Percentiles rank a stretch among this genome's conserved stretches.
Evolutionary conservation across 2,888 invertebrate species (phyloP).

Genomic region (Cordilura impudica): DNA sequence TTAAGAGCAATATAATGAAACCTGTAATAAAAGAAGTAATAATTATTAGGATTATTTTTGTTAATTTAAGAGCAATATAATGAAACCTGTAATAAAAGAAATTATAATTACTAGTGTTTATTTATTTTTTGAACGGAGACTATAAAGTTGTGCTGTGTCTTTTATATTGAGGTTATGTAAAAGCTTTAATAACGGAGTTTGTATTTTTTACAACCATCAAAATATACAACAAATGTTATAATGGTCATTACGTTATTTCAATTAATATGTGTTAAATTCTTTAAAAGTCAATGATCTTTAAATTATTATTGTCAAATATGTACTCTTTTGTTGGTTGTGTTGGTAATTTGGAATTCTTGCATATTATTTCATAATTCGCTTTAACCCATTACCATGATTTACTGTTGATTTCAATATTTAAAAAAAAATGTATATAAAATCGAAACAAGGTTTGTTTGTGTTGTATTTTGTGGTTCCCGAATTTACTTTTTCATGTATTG

Average conservation of each 20-base stretch:
- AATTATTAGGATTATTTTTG: background rate
- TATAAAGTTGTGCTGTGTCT: background rate
- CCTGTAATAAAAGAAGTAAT: slow-evolving; percentile 43
- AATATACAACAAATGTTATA: background rate
- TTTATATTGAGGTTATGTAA: slow-evolving; percentile 20
- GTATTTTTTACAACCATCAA: slow-evolving; percentile 5
- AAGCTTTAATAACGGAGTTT: background rate
- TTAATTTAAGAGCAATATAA: slow-evolving; percentile 25
- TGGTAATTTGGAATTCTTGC: background rate
- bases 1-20: slow-evolving; percentile 36
- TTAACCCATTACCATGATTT: no score
- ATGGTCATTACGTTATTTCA: slow-evolving; percentile 7
- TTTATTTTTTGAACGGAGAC: background rate
- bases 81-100: background rate
- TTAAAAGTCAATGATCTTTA: slow-evolving; percentile 51
- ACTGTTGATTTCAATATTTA: no score
- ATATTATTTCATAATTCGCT: background rate
- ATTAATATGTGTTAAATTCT: slow-evolving; percentile 8
- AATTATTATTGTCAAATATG: slow-evolving; percentile 8
- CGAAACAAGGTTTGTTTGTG: no score
- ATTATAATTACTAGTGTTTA: background rate
- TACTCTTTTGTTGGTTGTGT: slow-evolving; percentile 3
- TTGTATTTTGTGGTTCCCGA: no score
- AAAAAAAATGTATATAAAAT: no score
- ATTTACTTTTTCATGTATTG: no score